These are phyloP conservation scores for Orthosia cruda DNA, from an alignment of 2,888 invertebrate genomes.

Conservation along the genomic window DNA sequence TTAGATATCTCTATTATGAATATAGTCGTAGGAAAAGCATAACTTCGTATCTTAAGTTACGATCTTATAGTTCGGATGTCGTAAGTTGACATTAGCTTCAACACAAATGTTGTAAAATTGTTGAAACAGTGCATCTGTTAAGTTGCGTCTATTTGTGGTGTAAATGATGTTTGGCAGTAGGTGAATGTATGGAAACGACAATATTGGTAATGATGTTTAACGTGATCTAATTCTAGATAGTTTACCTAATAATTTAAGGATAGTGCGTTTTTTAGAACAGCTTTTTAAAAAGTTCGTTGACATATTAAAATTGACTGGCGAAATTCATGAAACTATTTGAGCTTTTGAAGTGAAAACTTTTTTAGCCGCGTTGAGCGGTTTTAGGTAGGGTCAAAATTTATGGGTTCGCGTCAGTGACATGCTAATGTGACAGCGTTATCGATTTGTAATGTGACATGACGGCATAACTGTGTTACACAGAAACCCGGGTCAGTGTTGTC, in stretches of 20 bases:
- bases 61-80: conserved; percentile 2
- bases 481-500: too few relatives aligned
- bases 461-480: too few relatives aligned
- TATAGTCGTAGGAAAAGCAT: background rate
- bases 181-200: conserved; percentile 20
- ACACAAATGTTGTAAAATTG: conserved; percentile 17
- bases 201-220: background rate
- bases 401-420: too few relatives aligned
- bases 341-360: background rate
- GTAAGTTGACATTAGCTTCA: conserved; percentile 16
- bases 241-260: background rate
- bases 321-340: background rate
- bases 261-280: background rate
- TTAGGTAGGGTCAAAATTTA: background rate
- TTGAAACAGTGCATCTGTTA: background rate
- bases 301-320: background rate
- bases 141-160: conserved; percentile 12
- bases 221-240: background rate
- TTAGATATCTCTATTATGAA: conserved; percentile 1
- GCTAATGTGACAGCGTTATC: too few relatives aligned
- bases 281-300: background rate
- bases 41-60: conserved; percentile 14
- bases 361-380: background rate
- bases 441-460: too few relatives aligned
- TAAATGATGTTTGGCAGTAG: conserved; percentile 10